A percentile compares a stretch with the other conserved stretches of the same genome.
Evolutionary conservation across 2,113 vertebrate species (phyloP).

Genomic region (Sus scrofa): T2T-Sscrofa CM000818.6:43413001-43413500

Average conservation of each 20-base stretch:
- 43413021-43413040: slow-evolving; percentile 91
- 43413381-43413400: neutral
- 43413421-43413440: accelerated
- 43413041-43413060: slow-evolving; percentile 84
- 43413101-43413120: neutral
- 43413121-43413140: accelerated
- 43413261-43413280: neutral
- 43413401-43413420: too few relatives aligned
- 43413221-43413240: neutral
- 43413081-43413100: neutral
- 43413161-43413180: neutral
- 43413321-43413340: accelerated
- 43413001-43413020: slow-evolving; percentile 69
- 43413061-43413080: neutral
- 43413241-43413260: neutral
- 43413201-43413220: neutral
- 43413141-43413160: neutral
- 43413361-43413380: neutral
- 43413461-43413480: neutral
- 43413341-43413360: neutral
- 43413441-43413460: neutral
- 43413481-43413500: neutral
- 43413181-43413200: neutral
- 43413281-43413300: neutral
- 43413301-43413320: neutral